Evolutionary conservation across 2,888 invertebrate genomes (phyloP).

Genomic region (Siphlonurus alternatus): DNA sequence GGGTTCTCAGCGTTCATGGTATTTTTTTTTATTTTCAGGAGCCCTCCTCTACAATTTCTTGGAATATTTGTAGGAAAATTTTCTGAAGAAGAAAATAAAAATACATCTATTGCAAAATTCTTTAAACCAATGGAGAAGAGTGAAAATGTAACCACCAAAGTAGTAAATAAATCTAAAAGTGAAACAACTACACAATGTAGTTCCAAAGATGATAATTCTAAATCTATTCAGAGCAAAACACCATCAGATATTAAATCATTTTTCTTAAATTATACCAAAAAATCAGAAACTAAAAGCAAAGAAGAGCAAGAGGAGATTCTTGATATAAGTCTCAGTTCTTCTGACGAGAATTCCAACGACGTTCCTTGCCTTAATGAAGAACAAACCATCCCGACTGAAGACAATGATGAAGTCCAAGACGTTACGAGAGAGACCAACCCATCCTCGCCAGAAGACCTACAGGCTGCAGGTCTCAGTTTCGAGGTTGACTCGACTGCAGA

Average conservation of each 20-base stretch:
- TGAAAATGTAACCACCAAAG: too few relatives aligned
- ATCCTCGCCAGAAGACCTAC: background rate
- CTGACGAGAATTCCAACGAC: background rate
- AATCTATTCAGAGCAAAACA: too few relatives aligned
- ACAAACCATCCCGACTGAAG: background rate
- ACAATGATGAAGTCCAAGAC: background rate
- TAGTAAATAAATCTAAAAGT: background rate
- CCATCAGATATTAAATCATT: conserved; percentile 24
- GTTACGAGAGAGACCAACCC: background rate
- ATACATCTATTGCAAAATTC: conserved; percentile 4
- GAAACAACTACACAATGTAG: background rate
- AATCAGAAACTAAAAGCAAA: conserved; percentile 10
- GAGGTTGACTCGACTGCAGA: background rate
- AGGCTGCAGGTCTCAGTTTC: background rate
- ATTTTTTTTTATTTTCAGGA: too few relatives aligned
- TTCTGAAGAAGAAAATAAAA: conserved; percentile 27
- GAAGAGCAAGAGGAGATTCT: background rate
- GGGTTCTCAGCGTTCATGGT: too few relatives aligned
- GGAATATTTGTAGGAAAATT: conserved; percentile 70
- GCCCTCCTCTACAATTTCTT: conserved; percentile 46
- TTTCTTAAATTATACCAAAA: conserved; percentile 22
- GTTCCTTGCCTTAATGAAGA: background rate
- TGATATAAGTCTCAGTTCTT: background rate
- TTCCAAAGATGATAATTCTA: background rate
- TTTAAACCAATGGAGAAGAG: conserved; percentile 7